Evolutionary conservation across 2,888 invertebrate genomes (phyloP), one percentile per base, ranked within the genome.

Genomic region (Hirtodrosophila duncani): DNA sequence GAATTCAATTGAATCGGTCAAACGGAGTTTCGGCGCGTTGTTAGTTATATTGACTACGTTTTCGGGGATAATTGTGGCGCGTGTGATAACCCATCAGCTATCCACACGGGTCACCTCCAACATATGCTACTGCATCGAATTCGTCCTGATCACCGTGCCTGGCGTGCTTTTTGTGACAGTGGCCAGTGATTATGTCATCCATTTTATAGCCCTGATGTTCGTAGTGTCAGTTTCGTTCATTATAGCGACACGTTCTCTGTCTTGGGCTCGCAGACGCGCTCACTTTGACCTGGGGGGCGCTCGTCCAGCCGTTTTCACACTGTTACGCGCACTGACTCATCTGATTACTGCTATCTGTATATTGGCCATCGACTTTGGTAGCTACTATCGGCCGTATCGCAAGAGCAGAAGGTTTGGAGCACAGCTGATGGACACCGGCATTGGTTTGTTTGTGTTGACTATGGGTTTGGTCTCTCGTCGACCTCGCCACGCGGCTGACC

Each of bases 381-480:
- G 93, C 50, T 99, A 98, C 84, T 97, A 99, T 0, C 88, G 94
- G 29, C 88, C 92, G 67, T 93, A 94, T 85, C 94, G 94, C 0
- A 99, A 99, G 88, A 96, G 96, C 0, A 93, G 95, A 82, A 89
- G 87, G 0, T 95, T 90, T 87, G 98, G 98, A 0, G 94, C 91
- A 70, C 93, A 94, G 83, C 85, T 98, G 16, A 99, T 99, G 99
- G 99, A 99, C 82, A 91, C 94, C 1, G 99, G 99, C 2, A 98
- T 98, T 2, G 98, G 97, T 0, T 86, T 94, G 5, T 99, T 94
- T 87, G 90, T 97, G 3, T 88, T 93, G 16, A 89, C 93, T n/a
- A 95, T 95, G 88, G 97, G 93, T 0, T 85, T 94, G 29, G 93
- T 94, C 0, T 90, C 93, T 6, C 88, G 89, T 0, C 89, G 91